Evolutionary conservation across 2,888 invertebrate genomes (phyloP), one percentile per base, ranked within the genome.

Genomic region (Rhyacophila evoluta): DNA sequence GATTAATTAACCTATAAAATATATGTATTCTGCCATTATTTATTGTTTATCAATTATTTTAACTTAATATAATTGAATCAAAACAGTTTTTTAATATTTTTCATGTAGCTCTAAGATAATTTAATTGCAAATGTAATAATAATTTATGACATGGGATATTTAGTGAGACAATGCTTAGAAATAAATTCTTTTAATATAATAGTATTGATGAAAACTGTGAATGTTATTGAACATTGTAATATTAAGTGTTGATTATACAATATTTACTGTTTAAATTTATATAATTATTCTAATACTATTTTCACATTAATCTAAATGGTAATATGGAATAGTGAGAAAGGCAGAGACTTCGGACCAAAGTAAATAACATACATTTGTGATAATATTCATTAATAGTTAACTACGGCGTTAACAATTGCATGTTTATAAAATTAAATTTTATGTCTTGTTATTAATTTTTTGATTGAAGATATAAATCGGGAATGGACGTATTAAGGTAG

Each of bases 261-360:
- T 37, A 37, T 55, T 41, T 8, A 55, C 55, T 55, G 55, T 55
- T 55, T 55, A 55, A 55, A 55, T 55, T 55, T 55, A 55, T 55
- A 55, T 55, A 55, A 55, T 55, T 55, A 55, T 55, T 55, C 55
- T 55, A 55, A 25, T 55, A 75, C 12, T 79, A 79, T 79, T 75
- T 79, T 78, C 78, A 74, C 78, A 74, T 19, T 28, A 73, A 74
- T 78, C 69, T 38, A 69, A 55, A 55, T 25, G 55, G 38, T 69
- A 74, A 74, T 37, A 75, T 78, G 80, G 75, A 75, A 73, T 78
- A 80, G 78, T 75, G 78, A 78, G 78, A 75, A 39, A 71, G 74
- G 67, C 75, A 75, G 73, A 78, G 71, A 72, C 72, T 75, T 80
- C 71, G 80, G 80, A 80, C 80, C 80, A 80, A 80, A 73, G 78